Evolutionary conservation across 2,888 invertebrate genomes (phyloP).

Genomic region (Gymnoscelis rufifasciata): DNA sequence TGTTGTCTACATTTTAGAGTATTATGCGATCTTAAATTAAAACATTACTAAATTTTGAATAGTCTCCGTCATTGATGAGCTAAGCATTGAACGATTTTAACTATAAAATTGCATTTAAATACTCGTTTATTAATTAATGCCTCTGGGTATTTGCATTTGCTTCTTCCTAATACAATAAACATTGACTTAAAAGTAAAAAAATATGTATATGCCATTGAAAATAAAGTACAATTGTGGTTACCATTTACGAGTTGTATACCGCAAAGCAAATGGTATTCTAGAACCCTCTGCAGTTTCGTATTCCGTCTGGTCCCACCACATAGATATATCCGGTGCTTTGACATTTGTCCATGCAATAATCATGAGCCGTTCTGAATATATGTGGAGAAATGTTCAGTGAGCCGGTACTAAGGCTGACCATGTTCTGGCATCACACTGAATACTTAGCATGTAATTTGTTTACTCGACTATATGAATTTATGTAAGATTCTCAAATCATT

Average conservation of each 20-base stretch:
- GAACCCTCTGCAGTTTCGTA: constrained; percentile 3
- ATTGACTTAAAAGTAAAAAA: no score
- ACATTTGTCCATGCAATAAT: constrained; percentile 13
- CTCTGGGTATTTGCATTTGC: no score
- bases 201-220: background rate
- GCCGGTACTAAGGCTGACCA: constrained; percentile 17
- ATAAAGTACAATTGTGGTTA: background rate
- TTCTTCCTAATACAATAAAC: no score
- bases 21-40: no score
- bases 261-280: background rate
- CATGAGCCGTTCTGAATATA: constrained; percentile 16
- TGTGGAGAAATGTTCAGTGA: constrained; percentile 15
- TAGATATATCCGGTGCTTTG: constrained; percentile 1
- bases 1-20: no score
- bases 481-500: background rate
- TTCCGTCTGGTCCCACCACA: constrained; percentile 3
- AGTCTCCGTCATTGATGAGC: no score
- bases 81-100: no score
- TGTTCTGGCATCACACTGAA: constrained; percentile 17
- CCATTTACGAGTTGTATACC: background rate
- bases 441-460: constrained; percentile 7
- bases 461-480: background rate
- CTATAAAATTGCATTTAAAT: no score
- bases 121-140: no score
- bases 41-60: no score